Evolutionary conservation across 2,797 vertebrate genomes (phyloP).

Genomic region (Melopsittacus undulatus): DNA sequence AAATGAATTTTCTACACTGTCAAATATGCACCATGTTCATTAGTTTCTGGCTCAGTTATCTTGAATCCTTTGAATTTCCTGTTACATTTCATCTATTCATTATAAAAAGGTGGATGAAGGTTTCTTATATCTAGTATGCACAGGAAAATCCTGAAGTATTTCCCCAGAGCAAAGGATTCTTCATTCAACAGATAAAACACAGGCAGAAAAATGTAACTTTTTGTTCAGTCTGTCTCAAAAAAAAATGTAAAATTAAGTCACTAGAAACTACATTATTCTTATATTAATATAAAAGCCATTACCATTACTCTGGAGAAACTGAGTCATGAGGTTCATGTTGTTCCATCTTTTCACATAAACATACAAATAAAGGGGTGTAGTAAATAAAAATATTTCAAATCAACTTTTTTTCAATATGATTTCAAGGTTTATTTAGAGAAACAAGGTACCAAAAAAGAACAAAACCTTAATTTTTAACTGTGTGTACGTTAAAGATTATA

Average conservation of each 20-base stretch:
- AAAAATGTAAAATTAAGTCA: neutral
- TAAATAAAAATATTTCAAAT: neutral
- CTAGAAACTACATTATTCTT: neutral
- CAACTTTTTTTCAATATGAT: neutral
- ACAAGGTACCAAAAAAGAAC: neutral
- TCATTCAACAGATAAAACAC: neutral
- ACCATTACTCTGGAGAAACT: neutral
- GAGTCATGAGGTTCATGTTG: neutral
- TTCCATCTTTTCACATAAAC: neutral
- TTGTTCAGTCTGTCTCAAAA: neutral
- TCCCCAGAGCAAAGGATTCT: neutral
- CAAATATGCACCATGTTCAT: neutral
- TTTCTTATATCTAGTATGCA: neutral
- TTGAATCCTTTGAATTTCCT: slow-evolving; percentile 11
- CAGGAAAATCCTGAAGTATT: slow-evolving; percentile 12
- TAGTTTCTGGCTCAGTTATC: neutral
- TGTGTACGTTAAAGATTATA: neutral
- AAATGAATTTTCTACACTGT: slow-evolving; percentile 15
- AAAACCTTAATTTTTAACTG: neutral
- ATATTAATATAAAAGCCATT: neutral
- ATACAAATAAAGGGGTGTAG: neutral
- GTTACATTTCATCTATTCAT: neutral
- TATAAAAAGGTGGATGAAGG: neutral
- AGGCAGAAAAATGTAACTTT: neutral
- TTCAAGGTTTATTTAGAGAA: neutral